Percentiles rank a stretch among this genome's conserved stretches.
Evolutionary conservation across 2,888 invertebrate species (phyloP).

Genomic region (Drosophila nr. perissopoda): DNA sequence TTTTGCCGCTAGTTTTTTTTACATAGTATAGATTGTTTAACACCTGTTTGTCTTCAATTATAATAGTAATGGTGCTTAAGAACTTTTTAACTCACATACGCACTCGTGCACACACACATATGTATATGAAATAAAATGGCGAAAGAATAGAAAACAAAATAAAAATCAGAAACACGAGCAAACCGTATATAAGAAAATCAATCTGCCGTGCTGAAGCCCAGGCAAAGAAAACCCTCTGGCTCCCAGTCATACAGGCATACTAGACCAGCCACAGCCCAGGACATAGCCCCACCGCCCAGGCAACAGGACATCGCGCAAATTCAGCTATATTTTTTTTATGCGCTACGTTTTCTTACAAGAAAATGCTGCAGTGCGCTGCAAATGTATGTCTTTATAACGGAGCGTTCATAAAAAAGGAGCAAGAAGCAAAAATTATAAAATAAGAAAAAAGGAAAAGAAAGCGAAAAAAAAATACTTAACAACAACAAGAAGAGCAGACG

Average conservation of each 20-base stretch:
- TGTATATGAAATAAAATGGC: conserved; percentile 24
- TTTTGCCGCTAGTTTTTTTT: not conserved
- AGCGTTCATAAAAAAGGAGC: conserved; percentile 72
- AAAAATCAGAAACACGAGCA: conserved; percentile 67
- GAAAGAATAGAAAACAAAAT: conserved; percentile 53
- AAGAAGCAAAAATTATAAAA: conserved; percentile 73
- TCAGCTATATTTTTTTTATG: conserved; percentile 71
- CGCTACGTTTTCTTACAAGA: conserved; percentile 71
- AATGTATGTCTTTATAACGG: conserved; percentile 79
- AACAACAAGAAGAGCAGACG: conserved; percentile 38
- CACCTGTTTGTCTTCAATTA: conserved; percentile 26
- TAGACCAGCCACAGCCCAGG: conserved; percentile 6
- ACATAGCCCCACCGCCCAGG: conserved; percentile 11
- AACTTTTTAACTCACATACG: conserved; percentile 26
- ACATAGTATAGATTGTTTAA: conserved; percentile 6
- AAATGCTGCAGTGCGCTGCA: conserved; percentile 76
- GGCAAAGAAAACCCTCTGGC: conserved; percentile 15
- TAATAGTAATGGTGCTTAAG: conserved; percentile 34
- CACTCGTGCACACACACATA: conserved; percentile 6
- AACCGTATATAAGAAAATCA: conserved; percentile 83
- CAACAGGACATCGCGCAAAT: conserved; percentile 69
- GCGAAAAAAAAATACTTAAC: conserved; percentile 28
- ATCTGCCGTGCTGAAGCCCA: conserved; percentile 63
- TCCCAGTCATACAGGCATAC: conserved; percentile 7
- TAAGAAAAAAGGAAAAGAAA: conserved; percentile 46